These are phyloP conservation scores for Oryzias javanicus DNA, from an alignment of 2,113 vertebrate genomes.

Conservation along the genomic window DNA sequence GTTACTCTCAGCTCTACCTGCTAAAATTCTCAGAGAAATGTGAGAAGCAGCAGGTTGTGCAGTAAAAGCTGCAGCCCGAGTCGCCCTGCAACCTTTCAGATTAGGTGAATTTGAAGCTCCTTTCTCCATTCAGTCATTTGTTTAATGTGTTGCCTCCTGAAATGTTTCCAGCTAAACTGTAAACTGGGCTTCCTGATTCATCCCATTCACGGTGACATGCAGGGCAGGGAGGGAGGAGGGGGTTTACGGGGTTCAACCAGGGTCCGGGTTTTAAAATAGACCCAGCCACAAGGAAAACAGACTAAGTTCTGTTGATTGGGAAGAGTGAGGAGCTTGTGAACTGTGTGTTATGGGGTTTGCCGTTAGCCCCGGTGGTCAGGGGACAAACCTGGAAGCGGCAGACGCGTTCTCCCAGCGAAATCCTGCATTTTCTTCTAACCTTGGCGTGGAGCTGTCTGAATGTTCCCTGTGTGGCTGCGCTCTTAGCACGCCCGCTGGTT, in stretches of 20 bases:
- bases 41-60: too few species aligned
- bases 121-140: conserved; percentile 15
- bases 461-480: conserved; percentile 56
- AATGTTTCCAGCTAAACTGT: conserved; percentile 66
- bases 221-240: conserved; percentile 48
- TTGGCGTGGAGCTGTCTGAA: conserved; percentile 45
- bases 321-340: conserved; percentile 80
- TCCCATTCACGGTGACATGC: conserved; percentile 65
- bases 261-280: conserved; percentile 79
- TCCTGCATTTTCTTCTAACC: conserved; percentile 59
- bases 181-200: conserved; percentile 71
- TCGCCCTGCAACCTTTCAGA: conserved; percentile 9
- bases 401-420: conserved; percentile 59
- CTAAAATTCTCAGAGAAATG: too few species aligned
- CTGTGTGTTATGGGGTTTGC: conserved; percentile 72
- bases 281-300: conserved; percentile 76
- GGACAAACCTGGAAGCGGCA: conserved; percentile 60
- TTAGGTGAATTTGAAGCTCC: conserved; percentile 17
- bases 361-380: conserved; percentile 60
- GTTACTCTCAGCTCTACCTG: neutral
- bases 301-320: conserved; percentile 78
- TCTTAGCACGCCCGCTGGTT: conserved; percentile 48
- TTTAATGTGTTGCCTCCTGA: conserved; percentile 51
- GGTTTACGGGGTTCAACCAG: conserved; percentile 55
- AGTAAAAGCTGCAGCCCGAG: neutral